These are phyloP conservation scores for Scomber scombrus DNA, from an alignment of 2,113 vertebrate genomes.

Conservation along the genomic window DNA sequence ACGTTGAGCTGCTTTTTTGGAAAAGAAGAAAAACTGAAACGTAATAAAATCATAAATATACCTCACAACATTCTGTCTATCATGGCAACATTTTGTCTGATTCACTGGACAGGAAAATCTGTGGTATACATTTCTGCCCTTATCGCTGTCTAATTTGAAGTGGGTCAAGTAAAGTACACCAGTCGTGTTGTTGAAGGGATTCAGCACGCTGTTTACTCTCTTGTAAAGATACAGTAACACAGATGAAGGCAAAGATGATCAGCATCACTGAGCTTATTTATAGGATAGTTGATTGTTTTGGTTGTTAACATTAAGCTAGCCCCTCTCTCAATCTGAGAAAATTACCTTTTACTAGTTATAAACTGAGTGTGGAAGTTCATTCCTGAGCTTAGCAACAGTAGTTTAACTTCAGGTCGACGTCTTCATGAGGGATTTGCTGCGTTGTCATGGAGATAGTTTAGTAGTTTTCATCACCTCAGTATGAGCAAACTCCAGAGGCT, in stretches of 20 bases:
- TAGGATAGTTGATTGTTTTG: background rate
- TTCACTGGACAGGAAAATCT: background rate
- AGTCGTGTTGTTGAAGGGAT: background rate
- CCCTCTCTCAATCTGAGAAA: too few species aligned
- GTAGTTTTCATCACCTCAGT: too few species aligned
- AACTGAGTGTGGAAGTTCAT: too few species aligned
- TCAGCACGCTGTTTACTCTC: background rate
- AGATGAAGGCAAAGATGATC: background rate
- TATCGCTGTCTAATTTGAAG: background rate
- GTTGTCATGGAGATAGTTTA: too few species aligned
- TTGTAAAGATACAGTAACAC: background rate
- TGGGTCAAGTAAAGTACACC: background rate
- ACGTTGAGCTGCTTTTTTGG: background rate
- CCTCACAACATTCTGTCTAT: background rate
- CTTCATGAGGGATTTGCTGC: too few species aligned
- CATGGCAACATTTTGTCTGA: background rate
- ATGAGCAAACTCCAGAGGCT: too few species aligned
- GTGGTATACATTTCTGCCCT: background rate
- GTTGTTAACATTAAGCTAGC: background rate
- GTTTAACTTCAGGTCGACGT: too few species aligned
- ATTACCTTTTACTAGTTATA: too few species aligned
- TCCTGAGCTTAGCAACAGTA: too few species aligned
- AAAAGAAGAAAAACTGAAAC: background rate
- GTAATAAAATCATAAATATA: background rate
- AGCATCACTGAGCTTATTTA: background rate